phyloP scores from a whole-genome alignment of 1,140 invertebrate species.

The Papilio machaon region DNA sequence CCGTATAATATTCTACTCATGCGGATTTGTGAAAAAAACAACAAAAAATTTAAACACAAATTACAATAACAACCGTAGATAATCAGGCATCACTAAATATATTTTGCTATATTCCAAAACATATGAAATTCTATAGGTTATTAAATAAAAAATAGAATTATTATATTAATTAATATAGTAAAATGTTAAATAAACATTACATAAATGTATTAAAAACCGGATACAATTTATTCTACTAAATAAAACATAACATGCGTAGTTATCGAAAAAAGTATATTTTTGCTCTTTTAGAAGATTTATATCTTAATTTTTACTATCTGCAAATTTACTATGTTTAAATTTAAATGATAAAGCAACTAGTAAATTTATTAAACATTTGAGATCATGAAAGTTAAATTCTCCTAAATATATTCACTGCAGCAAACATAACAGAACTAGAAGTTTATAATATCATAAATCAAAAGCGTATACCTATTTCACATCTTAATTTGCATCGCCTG shows the following conservation, averaged over 20 bases:
- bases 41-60: conserved; percentile 16
- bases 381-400: conserved; percentile 9
- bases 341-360: conserved; percentile 9
- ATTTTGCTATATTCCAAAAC: conserved; percentile 13
- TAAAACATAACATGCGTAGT: neutral
- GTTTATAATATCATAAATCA: conserved; percentile 71
- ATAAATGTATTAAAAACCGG: neutral
- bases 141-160: neutral
- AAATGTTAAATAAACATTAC: neutral
- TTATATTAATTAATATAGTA: neutral
- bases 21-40: conserved; percentile 1
- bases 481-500: conserved; percentile 77
- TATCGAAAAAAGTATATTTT: neutral
- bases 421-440: conserved; percentile 39
- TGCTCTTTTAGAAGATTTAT: neutral
- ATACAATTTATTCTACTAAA: neutral
- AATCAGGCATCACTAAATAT: neutral
- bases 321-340: conserved; percentile 2
- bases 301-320: conserved; percentile 13
- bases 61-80: conserved; percentile 14
- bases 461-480: conserved; percentile 66
- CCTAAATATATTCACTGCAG: conserved; percentile 2
- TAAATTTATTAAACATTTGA: conserved; percentile 24
- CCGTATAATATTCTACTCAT: neutral
- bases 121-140: neutral